A percentile compares a stretch with the other conserved stretches of the same genome.
These are phyloP conservation scores for Tetheella fluctuosa DNA, from an alignment of 2,888 invertebrate genomes.

Conservation along the genomic window DNA sequence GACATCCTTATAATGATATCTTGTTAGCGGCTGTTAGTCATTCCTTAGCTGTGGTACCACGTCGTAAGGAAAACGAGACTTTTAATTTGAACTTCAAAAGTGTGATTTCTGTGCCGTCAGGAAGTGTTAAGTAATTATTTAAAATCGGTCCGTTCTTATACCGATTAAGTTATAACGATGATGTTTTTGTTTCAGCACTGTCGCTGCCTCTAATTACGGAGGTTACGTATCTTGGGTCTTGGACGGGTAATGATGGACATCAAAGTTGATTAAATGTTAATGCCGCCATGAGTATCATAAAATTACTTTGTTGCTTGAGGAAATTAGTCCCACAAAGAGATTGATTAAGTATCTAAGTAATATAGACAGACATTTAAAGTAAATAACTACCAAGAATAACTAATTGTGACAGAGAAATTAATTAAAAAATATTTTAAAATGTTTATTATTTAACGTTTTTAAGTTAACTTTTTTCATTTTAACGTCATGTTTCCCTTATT, in stretches of 20 bases:
- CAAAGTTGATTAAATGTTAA: constrained; percentile 20
- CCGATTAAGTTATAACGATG: constrained; percentile 49
- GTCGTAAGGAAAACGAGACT: constrained; percentile 65
- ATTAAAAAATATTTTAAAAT: too few species aligned
- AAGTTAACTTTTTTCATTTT: too few species aligned
- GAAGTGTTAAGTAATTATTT: constrained; percentile 78
- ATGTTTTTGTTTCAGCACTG: constrained; percentile 57
- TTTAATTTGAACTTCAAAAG: constrained; percentile 76
- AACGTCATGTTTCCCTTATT: too few species aligned
- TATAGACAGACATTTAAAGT: not conserved
- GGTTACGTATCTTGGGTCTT: constrained; percentile 37
- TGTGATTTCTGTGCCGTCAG: constrained; percentile 73
- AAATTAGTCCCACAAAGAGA: constrained; percentile 10
- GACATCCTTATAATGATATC: constrained; percentile 77
- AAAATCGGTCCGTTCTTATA: constrained; percentile 57
- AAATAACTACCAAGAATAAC: not conserved
- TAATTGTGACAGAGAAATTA: not conserved
- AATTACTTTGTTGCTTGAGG: constrained; percentile 15
- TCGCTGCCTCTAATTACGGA: constrained; percentile 39
- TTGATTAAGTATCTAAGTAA: constrained; percentile 1
- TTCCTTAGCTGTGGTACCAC: constrained; percentile 56
- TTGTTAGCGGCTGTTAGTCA: constrained; percentile 80
- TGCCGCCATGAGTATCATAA: constrained; percentile 14
- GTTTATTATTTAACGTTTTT: too few species aligned
- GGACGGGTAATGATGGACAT: constrained; percentile 34